These are phyloP conservation scores for Anneissia japonica DNA, from an alignment of 35 echinoderm and acorn worm genomes.

Conservation along the genomic window DNA sequence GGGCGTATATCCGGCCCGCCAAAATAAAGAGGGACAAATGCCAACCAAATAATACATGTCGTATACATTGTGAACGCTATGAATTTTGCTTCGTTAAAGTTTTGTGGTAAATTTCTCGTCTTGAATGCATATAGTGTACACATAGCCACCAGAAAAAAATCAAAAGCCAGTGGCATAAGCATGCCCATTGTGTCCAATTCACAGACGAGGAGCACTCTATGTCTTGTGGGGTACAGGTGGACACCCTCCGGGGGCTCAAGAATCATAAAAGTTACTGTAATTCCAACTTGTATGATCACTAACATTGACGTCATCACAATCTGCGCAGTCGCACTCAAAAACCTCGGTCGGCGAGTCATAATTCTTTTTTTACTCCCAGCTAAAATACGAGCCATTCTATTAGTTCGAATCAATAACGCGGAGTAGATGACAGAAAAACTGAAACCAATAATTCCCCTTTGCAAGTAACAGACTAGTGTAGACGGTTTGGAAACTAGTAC, in stretches of 20 bases:
- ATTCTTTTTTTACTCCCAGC: constrained; percentile 97
- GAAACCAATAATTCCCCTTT: constrained; percentile 66
- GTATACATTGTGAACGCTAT: constrained; percentile 99
- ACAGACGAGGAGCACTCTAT: constrained; percentile 60
- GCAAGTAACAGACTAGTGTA: constrained; percentile 69
- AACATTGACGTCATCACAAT: constrained; percentile 81
- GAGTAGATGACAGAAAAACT: constrained; percentile 89
- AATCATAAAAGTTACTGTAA: constrained; percentile 60
- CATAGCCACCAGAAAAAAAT: constrained; percentile 74
- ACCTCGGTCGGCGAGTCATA: constrained; percentile 69
- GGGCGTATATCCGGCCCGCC: constrained; percentile 52
- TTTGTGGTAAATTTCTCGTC: constrained; percentile 91
- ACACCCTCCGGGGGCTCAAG: constrained; percentile 65
- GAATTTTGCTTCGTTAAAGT: constrained; percentile 99
- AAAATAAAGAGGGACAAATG: constrained; percentile 84
- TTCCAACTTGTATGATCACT: constrained; percentile 57
- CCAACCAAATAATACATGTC: constrained; percentile 89
- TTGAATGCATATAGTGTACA: constrained; percentile 98
- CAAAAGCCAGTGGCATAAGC: constrained; percentile 74
- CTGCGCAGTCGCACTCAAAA: constrained; percentile 80
- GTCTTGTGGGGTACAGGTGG: constrained; percentile 46
- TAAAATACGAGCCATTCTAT: constrained; percentile 91
- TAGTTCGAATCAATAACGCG: constrained; percentile 69
- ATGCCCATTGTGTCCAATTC: constrained; percentile 58
- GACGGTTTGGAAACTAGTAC: constrained; percentile 66